phyloP scores from a whole-genome alignment of 2,113 vertebrate genomes.

The Verasper variegatus region DNA sequence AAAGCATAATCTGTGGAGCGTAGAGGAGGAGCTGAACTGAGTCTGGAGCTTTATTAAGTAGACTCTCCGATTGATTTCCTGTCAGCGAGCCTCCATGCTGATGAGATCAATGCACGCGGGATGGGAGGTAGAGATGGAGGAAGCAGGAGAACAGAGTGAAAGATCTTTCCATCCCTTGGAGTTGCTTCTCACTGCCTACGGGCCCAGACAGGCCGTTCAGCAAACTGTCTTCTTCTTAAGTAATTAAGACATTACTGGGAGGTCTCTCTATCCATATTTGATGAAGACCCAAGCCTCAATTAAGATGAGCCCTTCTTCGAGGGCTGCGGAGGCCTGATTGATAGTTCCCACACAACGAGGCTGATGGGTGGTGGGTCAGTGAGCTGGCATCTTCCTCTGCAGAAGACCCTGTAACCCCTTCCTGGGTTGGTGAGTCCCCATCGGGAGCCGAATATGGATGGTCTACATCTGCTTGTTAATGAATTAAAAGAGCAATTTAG shows the following conservation, averaged over 20 bases:
- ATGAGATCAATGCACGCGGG: slow-evolving; percentile 74
- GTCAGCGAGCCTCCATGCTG: slow-evolving; percentile 63
- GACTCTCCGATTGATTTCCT: slow-evolving; percentile 81
- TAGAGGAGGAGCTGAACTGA: slow-evolving; percentile 56
- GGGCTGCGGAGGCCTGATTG: slow-evolving; percentile 56
- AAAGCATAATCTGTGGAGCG: slow-evolving; percentile 14
- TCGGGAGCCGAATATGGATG: slow-evolving; percentile 63
- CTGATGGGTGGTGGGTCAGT: slow-evolving; percentile 54
- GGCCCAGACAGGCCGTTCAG: slow-evolving; percentile 49
- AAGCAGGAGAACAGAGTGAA: slow-evolving; percentile 51
- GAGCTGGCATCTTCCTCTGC: slow-evolving; percentile 52
- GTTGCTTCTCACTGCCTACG: slow-evolving; percentile 39
- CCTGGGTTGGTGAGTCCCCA: slow-evolving; percentile 53
- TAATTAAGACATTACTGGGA: slow-evolving; percentile 79
- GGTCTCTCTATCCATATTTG: slow-evolving; percentile 80
- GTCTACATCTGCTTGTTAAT: slow-evolving; percentile 78
- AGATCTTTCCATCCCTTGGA: slow-evolving; percentile 57
- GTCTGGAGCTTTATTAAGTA: slow-evolving; percentile 81
- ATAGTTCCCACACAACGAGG: slow-evolving; percentile 62
- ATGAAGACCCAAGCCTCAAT: slow-evolving; percentile 77
- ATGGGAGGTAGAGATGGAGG: slow-evolving; percentile 53
- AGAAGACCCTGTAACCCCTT: slow-evolving; percentile 69
- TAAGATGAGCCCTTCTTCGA: slow-evolving; percentile 47
- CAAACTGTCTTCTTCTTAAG: slow-evolving; percentile 61
- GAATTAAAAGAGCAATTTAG: slow-evolving; percentile 79